A percentile compares a stretch with the other conserved stretches of the same genome.
phyloP scores from a whole-genome alignment of 2,888 invertebrate genomes.

The Oligia latruncula region DNA sequence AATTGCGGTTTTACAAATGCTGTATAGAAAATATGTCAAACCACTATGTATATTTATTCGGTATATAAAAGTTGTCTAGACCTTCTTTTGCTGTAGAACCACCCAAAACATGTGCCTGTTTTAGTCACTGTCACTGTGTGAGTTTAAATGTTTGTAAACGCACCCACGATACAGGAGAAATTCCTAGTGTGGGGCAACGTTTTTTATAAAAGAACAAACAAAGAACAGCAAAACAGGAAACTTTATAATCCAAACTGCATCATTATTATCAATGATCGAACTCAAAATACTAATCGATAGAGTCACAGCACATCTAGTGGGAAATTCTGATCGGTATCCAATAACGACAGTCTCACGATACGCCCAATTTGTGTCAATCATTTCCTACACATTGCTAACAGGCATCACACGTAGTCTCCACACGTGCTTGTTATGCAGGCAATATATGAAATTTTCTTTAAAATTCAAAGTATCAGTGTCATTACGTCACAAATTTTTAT shows the following conservation, averaged over 20 bases:
- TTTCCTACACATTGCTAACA: conserved; percentile 35
- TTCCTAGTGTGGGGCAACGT: too few relatives aligned
- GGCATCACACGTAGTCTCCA: conserved; percentile 30
- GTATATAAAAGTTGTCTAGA: not conserved
- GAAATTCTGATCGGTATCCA: conserved; percentile 51
- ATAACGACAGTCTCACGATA: conserved; percentile 45
- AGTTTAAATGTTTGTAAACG: too few relatives aligned
- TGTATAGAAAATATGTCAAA: not conserved
- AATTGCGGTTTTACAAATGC: too few relatives aligned
- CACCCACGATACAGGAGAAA: too few relatives aligned
- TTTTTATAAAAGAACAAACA: too few relatives aligned
- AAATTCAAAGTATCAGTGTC: conserved; percentile 5
- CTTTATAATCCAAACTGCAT: not conserved
- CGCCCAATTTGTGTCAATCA: conserved; percentile 64
- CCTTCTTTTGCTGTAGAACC: not conserved
- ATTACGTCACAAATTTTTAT: not conserved
- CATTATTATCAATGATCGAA: not conserved
- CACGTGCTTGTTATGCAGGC: conserved; percentile 39
- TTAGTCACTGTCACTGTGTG: too few relatives aligned
- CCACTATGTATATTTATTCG: not conserved
- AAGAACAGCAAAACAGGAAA: not conserved
- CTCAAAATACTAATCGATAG: conserved; percentile 11
- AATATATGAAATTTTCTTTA: conserved; percentile 32
- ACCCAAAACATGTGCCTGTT: not conserved
- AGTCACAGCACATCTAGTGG: conserved; percentile 16